Evolutionary conservation across 2,113 vertebrate genomes (phyloP).

Genomic region (Salminus brasiliensis): DNA sequence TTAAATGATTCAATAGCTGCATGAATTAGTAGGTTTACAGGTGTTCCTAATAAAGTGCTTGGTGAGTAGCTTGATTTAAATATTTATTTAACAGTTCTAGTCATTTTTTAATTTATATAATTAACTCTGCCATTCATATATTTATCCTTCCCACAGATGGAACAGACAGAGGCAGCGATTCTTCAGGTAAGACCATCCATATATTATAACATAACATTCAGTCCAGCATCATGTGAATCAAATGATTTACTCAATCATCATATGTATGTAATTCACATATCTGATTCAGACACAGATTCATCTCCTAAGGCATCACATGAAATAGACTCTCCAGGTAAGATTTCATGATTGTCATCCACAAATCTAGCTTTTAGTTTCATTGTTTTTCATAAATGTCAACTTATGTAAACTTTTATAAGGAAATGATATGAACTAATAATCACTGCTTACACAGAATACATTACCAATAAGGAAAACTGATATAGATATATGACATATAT

Average conservation of each 20-base stretch:
- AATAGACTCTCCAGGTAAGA: conserved; percentile 15
- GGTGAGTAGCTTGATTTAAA: no score
- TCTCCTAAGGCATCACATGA: not conserved
- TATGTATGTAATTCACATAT: not conserved
- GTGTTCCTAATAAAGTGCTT: no score
- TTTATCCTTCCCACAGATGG: conserved; percentile 5
- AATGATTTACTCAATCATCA: not conserved
- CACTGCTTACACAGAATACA: no score
- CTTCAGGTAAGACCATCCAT: not conserved
- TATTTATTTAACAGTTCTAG: not conserved
- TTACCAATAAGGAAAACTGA: no score
- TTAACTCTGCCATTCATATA: not conserved
- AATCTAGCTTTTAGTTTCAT: no score
- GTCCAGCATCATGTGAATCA: not conserved
- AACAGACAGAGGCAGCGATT: not conserved
- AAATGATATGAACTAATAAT: no score
- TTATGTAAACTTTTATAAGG: no score
- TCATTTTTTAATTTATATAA: not conserved
- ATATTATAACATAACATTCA: not conserved
- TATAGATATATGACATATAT: no score
- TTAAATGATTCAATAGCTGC: no score
- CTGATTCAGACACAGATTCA: not conserved
- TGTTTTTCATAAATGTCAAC: no score
- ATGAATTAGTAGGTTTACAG: no score
- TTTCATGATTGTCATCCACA: not conserved